Base-by-base conservation (phyloP, 2,888 invertebrate genomes). In the Blastobasis lacticolella region DNA sequence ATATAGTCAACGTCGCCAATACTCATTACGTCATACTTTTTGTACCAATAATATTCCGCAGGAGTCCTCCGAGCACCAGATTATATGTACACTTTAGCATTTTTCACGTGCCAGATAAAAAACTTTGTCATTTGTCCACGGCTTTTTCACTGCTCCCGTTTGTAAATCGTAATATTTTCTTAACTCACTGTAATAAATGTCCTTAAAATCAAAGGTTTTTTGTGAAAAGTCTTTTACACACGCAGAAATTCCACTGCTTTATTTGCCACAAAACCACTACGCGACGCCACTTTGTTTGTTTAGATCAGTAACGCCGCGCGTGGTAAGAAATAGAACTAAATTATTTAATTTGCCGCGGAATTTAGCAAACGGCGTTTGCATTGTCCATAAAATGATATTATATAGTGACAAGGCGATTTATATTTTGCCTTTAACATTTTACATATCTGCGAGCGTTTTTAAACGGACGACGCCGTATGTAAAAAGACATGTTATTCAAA, bases 11-110 rank as follows among this genome's bases (percentile, higher is more conserved):
- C 45, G 5, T 48, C 38, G 6, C 10, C 37, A 9, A 42, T 47
- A 45, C 9, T 45, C 46, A 55, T 50, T 10, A 52, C 37, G 23
- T 52, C 50, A 38, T 55, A 55, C 37, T 54, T 54, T 45, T 38
- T 38, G n/a, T n/a, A 10, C 52, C 52, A 52, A 37, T 46, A 49
- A 46, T 43, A 49, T 36, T 50, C 46, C 23, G 38, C 37, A 23
- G 46, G 43, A 46, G 40, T 46, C 37, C 23, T 23, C 23, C 23
- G 23, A 23, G 23, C 23, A 23, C 23, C 23, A 23, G 23, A 23
- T 23, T 23, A 1, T 23, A 23, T 23, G 23, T 1, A 23, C 23
- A 46, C 41, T 23, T 38, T 46, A 50, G 46, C 46, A 42, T 36
- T 36, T 50, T 41, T 23, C 23, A 49, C 23, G 37, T 46, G 41